These are phyloP conservation scores for Notolepis coatsorum DNA, from an alignment of 2,797 vertebrate genomes.

Conservation along the genomic window DNA sequence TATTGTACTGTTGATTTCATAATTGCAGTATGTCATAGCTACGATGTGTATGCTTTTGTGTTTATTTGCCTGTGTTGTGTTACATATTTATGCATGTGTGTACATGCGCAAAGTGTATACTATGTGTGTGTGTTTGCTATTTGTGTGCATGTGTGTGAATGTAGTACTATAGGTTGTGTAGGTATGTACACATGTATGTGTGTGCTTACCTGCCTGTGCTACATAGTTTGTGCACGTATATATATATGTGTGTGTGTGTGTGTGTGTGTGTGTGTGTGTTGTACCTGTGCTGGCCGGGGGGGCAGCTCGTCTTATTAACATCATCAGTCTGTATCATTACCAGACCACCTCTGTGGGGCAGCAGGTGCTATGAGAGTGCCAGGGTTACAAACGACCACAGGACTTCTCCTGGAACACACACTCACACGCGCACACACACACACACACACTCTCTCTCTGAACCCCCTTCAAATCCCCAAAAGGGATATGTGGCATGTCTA, in stretches of 20 bases:
- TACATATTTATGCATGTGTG: too few relatives aligned
- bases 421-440: conserved; percentile 84
- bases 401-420: conserved; percentile 81
- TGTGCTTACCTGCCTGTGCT: too few relatives aligned
- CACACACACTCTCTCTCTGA: conserved; percentile 37
- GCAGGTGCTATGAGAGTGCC: conserved; percentile 91
- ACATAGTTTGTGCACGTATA: too few relatives aligned
- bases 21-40: too few relatives aligned
- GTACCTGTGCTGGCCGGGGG: conserved; percentile 87
- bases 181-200: background rate
- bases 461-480: conserved; percentile 89
- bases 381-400: conserved; percentile 92
- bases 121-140: too few relatives aligned
- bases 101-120: too few relatives aligned
- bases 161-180: too few relatives aligned
- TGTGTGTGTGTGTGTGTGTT: conserved; percentile 16
- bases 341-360: conserved; percentile 89
- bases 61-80: too few relatives aligned
- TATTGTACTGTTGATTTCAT: too few relatives aligned
- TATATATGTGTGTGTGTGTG: background rate
- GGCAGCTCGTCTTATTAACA: conserved; percentile 94
- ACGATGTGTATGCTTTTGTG: too few relatives aligned
- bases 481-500: conserved; percentile 90
- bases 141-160: too few relatives aligned
- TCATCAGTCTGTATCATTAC: conserved; percentile 97